phyloP scores from a whole-genome alignment of 2,797 vertebrate species.

The Sorex maritimensis region DNA sequence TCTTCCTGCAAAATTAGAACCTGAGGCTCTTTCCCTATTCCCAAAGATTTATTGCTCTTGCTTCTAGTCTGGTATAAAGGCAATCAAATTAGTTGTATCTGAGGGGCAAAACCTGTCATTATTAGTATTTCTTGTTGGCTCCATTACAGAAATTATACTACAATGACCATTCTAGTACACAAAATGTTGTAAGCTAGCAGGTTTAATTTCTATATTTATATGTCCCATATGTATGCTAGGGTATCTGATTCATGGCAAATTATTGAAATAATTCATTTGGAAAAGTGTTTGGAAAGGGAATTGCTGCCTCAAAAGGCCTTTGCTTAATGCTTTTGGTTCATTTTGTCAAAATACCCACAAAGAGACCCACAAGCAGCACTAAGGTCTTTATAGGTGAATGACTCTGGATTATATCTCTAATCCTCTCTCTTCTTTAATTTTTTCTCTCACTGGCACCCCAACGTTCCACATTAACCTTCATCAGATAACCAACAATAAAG shows the following conservation, averaged over 20 bases:
- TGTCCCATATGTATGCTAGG: background rate
- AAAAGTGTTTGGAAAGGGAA: background rate
- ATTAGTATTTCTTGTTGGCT: conserved; percentile 12
- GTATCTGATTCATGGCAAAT: background rate
- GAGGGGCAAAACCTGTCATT: conserved; percentile 30
- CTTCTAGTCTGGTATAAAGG: background rate
- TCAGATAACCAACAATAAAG: conserved; percentile 16
- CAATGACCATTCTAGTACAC: background rate
- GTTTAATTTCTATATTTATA: conserved; percentile 14
- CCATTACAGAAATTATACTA: conserved; percentile 13
- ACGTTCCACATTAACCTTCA: conserved; percentile 9
- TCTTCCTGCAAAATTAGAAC: background rate
- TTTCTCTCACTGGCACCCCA: background rate
- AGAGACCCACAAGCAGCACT: background rate
- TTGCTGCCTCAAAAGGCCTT: background rate
- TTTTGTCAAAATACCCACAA: background rate
- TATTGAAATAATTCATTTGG: background rate
- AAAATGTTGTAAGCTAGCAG: background rate
- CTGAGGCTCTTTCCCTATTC: background rate
- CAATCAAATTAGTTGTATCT: conserved; percentile 15
- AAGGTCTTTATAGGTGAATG: background rate
- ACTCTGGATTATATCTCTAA: background rate
- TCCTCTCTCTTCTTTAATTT: background rate
- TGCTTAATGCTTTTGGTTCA: conserved; percentile 43
- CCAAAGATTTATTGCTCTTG: background rate